A percentile compares a stretch with the other conserved stretches of the same genome.
Evolutionary conservation across 2,797 vertebrate genomes (phyloP).

Genomic region (Paedocypris micromegethes): DNA sequence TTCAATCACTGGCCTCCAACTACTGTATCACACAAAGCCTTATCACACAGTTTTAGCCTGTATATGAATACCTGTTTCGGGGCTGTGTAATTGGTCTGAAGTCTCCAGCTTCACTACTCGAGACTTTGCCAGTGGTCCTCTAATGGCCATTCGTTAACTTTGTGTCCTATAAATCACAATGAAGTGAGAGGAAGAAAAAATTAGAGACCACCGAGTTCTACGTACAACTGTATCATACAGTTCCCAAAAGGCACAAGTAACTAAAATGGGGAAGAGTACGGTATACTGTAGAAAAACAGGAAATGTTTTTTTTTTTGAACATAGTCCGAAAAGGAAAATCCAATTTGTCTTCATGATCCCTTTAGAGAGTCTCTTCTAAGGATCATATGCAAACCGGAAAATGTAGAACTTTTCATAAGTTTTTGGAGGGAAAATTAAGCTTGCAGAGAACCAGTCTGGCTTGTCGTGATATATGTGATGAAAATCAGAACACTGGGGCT

Average conservation of each 20-base stretch:
- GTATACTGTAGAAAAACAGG: constrained; percentile 25
- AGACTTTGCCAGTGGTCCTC: constrained; percentile 51
- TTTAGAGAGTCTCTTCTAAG: constrained; percentile 80
- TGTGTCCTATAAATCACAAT: constrained; percentile 54
- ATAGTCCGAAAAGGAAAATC: constrained; percentile 79
- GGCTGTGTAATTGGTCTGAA: constrained; percentile 63
- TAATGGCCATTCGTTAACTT: constrained; percentile 68
- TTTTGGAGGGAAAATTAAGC: constrained; percentile 56
- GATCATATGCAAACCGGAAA: constrained; percentile 92
- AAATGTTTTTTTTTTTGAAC: constrained; percentile 37
- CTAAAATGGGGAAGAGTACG: constrained; percentile 34
- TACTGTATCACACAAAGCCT: constrained; percentile 62
- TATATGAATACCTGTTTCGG: constrained; percentile 60
- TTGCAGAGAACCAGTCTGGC: constrained; percentile 56
- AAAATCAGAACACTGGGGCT: constrained; percentile 77
- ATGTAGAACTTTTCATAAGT: constrained; percentile 86
- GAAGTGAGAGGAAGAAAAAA: constrained; percentile 4
- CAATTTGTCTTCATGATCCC: constrained; percentile 95
- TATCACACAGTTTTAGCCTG: constrained; percentile 59
- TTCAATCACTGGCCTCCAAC: constrained; percentile 71
- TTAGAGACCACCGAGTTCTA: constrained; percentile 27
- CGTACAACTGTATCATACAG: constrained; percentile 43
- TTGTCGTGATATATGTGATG: constrained; percentile 51
- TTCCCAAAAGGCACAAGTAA: constrained; percentile 42
- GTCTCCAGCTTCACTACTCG: constrained; percentile 49